Base-by-base conservation (phyloP, 1,140 invertebrate genomes). In the Drosophila obscura region DNA sequence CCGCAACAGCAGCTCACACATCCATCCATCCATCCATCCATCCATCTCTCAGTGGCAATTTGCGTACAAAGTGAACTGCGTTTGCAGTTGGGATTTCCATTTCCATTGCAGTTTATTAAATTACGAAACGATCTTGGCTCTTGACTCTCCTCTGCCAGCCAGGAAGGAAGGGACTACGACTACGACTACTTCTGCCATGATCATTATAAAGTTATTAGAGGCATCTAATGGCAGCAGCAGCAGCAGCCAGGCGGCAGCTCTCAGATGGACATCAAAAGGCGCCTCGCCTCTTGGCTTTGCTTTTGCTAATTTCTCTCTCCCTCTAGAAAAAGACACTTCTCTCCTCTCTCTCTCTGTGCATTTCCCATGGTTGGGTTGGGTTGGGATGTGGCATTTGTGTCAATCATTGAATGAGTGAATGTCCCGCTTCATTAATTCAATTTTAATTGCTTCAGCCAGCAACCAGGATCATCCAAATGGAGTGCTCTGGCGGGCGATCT, bases 141-240 rank as follows among this genome's bases (percentile, higher is more conserved):
- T 51, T 44, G 57, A 31, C 8, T 41, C 49, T 19, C 24, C 48
- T 35, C 59, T 66, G 61, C 64, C 76, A 79, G 2, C 22, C 26
- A 28, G 5, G 26, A 6, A 28, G 79, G 83, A 83, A 88, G 68
- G 81, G 71, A 67, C 58, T 35, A 8, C 19, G 19, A 19, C 61
- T 35, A 2, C 8, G 5, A 7, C 26, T 28, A 28, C 26, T 9
- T 11, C 9, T 9, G 8, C 35, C 11, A 62, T 61, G 63, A 80
- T 88, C 80, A 88, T 88, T 88, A 89, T 88, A 88, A 84, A 80
- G 83, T 83, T 88, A 89, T 88, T 88, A 88, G 83, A 76, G 44
- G 31, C 49, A 8, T 31, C 61, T 55, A 68, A 79, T 66, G 73
- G 78, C 46, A 69, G 51, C 43, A 39, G 43, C 0, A 66, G 73